Base-by-base conservation (phyloP, 2,113 vertebrate genomes). In the Danionella cerebrum region DNA sequence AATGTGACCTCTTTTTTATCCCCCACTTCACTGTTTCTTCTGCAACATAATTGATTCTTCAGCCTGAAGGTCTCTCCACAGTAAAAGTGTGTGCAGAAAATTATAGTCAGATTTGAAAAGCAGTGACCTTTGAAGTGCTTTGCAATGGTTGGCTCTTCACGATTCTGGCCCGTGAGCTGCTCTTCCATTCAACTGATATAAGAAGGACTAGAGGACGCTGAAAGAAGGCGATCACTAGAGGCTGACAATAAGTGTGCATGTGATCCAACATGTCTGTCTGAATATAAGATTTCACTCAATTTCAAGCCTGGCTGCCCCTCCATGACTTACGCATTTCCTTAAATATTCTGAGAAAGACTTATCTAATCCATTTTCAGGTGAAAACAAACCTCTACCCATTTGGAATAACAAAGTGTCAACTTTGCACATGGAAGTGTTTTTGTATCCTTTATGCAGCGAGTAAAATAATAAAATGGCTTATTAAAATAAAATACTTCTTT, bases 201-300 rank as follows among this genome's bases (percentile, higher is more conserved):
- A 18, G 24, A 22, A 8, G 41, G 63, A 7, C 27, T 12, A 22
- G 29, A 50, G 36, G 72, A 76, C 79, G 76, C 69, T 69, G 74
- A 58, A 54, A 63, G 13, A 22, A 67, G 44, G 63, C 22, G 13
- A 21, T 65, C 16, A 2, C 21, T 19, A 7, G 6, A 19, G 69
- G 54, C 71, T 74, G 66, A 83, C 76, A 81, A 81, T 81, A 78
- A 69, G 58, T 77, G 66, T 80, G 73, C 36, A 68, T 27, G 69
- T 69, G 79, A 78, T 78, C 76, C 74, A 66, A 75, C 77, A 72
- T 80, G 79, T 83, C 83, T 64, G 27, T 29, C 29, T 76, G 77
- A 84, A 84, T 80, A 69, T 81, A 76, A 9, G 74, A 84, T 84
- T 82, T 84, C 73, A 83, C 79, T 79, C 80, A 86, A 88, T 88